phyloP scores from a whole-genome alignment of 2,797 vertebrate genomes.

The Champsocephalus gunnari region DNA sequence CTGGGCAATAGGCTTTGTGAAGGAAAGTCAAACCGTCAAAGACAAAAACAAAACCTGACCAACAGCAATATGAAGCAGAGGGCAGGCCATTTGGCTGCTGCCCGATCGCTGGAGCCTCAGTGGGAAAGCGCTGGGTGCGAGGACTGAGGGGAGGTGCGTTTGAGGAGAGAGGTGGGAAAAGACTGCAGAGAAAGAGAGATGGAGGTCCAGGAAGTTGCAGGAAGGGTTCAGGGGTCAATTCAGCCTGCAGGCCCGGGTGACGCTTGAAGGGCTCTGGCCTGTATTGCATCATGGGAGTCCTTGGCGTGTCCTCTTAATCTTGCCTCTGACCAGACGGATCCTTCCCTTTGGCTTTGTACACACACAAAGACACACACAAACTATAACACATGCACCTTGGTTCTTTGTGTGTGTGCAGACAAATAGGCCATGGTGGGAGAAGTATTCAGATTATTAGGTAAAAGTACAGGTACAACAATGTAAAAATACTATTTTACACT shows the following conservation, averaged over 20 bases:
- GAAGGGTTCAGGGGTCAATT: slow-evolving; percentile 71
- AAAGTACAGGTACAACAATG: background rate
- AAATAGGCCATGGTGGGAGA: slow-evolving; percentile 11
- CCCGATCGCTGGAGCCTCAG: slow-evolving; percentile 58
- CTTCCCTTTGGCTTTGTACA: slow-evolving; percentile 64
- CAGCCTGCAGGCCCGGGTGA: slow-evolving; percentile 70
- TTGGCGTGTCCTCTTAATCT: slow-evolving; percentile 79
- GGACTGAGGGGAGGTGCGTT: slow-evolving; percentile 47
- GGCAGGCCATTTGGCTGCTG: slow-evolving; percentile 81
- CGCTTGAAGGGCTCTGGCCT: slow-evolving; percentile 57
- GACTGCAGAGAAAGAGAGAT: slow-evolving; percentile 44
- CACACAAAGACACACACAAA: slow-evolving; percentile 34
- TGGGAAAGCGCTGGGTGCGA: slow-evolving; percentile 44
- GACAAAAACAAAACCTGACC: slow-evolving; percentile 84
- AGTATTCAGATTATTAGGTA: background rate
- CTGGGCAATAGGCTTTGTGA: slow-evolving; percentile 75
- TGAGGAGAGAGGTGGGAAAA: slow-evolving; percentile 49
- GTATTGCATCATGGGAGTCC: slow-evolving; percentile 77
- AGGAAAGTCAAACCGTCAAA: slow-evolving; percentile 83
- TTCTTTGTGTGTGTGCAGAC: slow-evolving; percentile 43
- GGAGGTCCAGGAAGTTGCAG: slow-evolving; percentile 64
- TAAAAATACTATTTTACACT: background rate
- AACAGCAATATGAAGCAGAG: slow-evolving; percentile 82
- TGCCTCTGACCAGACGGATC: slow-evolving; percentile 70
- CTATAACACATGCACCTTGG: slow-evolving; percentile 48